Evolutionary conservation across 2,113 vertebrate genomes (phyloP).

Genomic region (Chionodraco myersi): DNA sequence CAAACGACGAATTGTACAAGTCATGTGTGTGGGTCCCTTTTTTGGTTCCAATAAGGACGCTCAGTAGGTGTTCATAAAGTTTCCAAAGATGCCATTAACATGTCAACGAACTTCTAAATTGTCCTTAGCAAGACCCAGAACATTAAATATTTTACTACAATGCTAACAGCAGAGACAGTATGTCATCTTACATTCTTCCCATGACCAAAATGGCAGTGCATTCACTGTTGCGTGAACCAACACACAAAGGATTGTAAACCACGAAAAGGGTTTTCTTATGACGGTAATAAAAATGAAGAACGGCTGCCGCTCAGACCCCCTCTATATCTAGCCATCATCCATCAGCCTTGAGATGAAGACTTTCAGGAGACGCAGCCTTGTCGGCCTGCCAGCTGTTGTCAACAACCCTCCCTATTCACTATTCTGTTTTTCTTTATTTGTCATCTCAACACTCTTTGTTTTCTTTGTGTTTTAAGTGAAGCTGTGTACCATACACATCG

Average conservation of each 20-base stretch:
- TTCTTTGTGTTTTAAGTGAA: background rate
- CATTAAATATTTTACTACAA: background rate
- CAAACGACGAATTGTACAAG: slow-evolving; percentile 34
- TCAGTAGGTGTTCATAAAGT: slow-evolving; percentile 12
- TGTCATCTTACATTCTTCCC: background rate
- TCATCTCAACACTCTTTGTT: background rate
- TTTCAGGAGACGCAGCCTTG: slow-evolving; percentile 58
- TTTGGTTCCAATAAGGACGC: slow-evolving; percentile 19
- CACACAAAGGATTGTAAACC: slow-evolving; percentile 38
- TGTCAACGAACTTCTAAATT: too few species aligned
- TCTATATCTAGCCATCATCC: slow-evolving; percentile 55
- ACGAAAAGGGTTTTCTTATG: slow-evolving; percentile 33
- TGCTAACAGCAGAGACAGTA: background rate
- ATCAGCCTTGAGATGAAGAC: slow-evolving; percentile 70
- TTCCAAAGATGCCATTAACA: background rate
- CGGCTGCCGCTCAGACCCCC: slow-evolving; percentile 28
- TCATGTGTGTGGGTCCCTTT: background rate
- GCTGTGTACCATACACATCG: background rate
- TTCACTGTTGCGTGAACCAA: slow-evolving; percentile 28
- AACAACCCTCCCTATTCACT: slow-evolving; percentile 22
- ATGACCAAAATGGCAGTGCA: slow-evolving; percentile 5
- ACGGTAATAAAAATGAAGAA: slow-evolving; percentile 54
- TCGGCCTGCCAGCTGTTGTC: slow-evolving; percentile 71
- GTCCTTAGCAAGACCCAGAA: background rate
- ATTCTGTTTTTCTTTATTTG: slow-evolving; percentile 10